These are phyloP conservation scores for Salvelinus alpinus DNA, from an alignment of 2,113 vertebrate species.

Conservation along the genomic window DNA sequence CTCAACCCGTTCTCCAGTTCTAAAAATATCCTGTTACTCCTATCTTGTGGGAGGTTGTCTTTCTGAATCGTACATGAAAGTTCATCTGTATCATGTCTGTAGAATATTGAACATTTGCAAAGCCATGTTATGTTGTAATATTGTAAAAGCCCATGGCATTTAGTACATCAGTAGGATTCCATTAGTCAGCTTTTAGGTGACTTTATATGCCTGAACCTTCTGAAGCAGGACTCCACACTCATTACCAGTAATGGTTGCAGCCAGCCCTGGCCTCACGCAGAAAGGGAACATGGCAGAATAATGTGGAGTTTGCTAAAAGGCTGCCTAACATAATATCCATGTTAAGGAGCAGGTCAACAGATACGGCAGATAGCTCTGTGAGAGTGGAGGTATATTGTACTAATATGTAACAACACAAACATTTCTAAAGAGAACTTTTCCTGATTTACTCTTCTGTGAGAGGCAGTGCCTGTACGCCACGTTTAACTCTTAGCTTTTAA, in stretches of 20 bases:
- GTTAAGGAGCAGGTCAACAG: conserved; percentile 86
- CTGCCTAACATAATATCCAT: conserved; percentile 79
- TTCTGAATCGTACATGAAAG: conserved; percentile 69
- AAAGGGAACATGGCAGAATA: conserved; percentile 74
- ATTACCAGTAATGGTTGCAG: conserved; percentile 80
- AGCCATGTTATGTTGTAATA: conserved; percentile 63
- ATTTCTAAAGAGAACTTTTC: conserved; percentile 66
- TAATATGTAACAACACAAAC: conserved; percentile 65
- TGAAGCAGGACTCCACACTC: conserved; percentile 82
- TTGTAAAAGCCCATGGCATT: conserved; percentile 68
- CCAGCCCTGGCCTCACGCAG: conserved; percentile 75
- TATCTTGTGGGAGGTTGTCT: conserved; percentile 57
- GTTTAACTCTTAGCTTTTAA: conserved; percentile 3
- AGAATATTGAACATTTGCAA: conserved; percentile 63
- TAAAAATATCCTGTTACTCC: conserved; percentile 54
- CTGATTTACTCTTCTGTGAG: conserved; percentile 40
- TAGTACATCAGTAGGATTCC: conserved; percentile 74
- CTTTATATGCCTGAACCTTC: conserved; percentile 78
- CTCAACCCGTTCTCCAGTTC: conserved; percentile 10
- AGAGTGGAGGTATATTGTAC: conserved; percentile 69
- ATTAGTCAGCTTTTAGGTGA: conserved; percentile 81
- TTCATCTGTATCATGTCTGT: conserved; percentile 60
- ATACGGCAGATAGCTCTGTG: conserved; percentile 69
- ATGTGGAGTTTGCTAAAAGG: conserved; percentile 80
- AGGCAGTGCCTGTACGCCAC: conserved; percentile 34